Base-by-base conservation (phyloP, 2,888 invertebrate genomes). In the Agrypnus murinus region DNA sequence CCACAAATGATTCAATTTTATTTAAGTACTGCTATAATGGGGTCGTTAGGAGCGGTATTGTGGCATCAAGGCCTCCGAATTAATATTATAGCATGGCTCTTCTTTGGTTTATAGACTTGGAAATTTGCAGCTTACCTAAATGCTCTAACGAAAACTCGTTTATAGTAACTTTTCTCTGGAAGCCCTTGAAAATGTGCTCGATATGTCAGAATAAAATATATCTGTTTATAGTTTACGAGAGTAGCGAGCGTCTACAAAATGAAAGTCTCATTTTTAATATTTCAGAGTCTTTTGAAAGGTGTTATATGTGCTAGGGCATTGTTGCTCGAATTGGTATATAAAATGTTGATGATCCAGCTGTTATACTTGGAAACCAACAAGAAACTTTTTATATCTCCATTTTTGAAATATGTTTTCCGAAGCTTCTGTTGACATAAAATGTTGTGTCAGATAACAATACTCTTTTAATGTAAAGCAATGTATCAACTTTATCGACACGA, bases 271-370 rank as follows among this genome's bases (percentile, higher is more conserved):
- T 62, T 62, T 65, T 65, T 70, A 65, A 70, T 65, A 70, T 65
- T 65, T 65, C 60, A 70, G 59, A 65, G 65, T 48, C 65, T 58
- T 65, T 60, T 70, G 65, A 70, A 70, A 66, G 70, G 65, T 70
- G 70, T 63, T 66, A 66, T 66, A 60, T 70, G 65, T 62, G 64
- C 50, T 59, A 55, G 58, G 46, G 65, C 62, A 70, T 70, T 70
- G 70, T 70, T 60, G 65, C 55, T 62, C 57, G 70, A 70, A 70
- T 55, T 66, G 62, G 46, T 65, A 62, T 62, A 66, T 70, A 65
- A 70, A 70, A 70, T 66, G 65, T 70, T 70, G 70, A 70, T 70
- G 70, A 70, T 65, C 65, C 65, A 62, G 70, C 60, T 65, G 67
- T 67, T 67, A 62, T 67, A 55, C 36, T 31, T 34, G 57, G 60